Evolutionary conservation across 2,113 vertebrate species (phyloP).

Genomic region (Cinclus cinclus): DNA sequence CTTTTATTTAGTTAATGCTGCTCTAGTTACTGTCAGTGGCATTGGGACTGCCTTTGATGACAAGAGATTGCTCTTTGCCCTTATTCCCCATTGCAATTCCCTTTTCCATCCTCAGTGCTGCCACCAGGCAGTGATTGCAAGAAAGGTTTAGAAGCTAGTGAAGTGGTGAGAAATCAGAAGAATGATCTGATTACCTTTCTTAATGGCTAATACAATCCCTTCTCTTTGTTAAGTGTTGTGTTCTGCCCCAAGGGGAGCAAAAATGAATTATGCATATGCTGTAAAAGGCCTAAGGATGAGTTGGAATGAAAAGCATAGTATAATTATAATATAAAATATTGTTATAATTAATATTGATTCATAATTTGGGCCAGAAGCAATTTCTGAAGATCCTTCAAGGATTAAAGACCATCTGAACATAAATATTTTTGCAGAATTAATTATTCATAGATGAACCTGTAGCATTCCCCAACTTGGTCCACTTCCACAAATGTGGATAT

Average conservation of each 20-base stretch:
- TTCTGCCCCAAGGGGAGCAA: not conserved
- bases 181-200: not conserved
- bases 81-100: not conserved
- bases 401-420: not conserved
- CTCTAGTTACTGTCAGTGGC: not conserved
- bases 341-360: constrained; percentile 29
- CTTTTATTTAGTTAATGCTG: not conserved
- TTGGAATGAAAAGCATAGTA: not conserved
- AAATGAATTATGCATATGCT: constrained; percentile 1
- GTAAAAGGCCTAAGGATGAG: not conserved
- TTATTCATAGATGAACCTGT: not conserved
- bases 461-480: not conserved
- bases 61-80: not conserved
- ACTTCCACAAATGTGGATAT: not conserved
- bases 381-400: not conserved
- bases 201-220: not conserved
- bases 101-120: not conserved
- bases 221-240: not conserved
- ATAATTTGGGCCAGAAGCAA: constrained; percentile 19
- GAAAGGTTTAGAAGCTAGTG: not conserved
- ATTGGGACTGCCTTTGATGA: not conserved
- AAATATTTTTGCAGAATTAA: not conserved
- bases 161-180: not conserved
- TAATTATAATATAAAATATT: not conserved
- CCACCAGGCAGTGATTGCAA: not conserved